Evolutionary conservation across 2,888 invertebrate species (phyloP).

Genomic region (Caenorhabditis plicata): DNA sequence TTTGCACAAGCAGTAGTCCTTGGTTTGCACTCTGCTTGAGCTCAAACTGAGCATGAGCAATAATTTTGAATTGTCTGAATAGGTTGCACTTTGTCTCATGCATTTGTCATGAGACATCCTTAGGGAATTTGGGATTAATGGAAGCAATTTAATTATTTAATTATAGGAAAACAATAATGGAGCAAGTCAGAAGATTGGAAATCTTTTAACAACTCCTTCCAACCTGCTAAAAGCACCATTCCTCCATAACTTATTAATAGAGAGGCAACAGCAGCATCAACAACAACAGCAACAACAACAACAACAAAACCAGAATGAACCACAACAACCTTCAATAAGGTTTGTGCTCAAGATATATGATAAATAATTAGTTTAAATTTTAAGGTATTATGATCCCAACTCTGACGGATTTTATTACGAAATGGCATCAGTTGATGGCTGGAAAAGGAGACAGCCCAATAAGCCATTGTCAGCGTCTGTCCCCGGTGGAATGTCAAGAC

Average conservation of each 20-base stretch:
- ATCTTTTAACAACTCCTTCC: no score
- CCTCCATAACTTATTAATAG: no score
- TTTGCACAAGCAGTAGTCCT: conserved; percentile 23
- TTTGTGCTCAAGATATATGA: neutral
- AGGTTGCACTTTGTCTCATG: no score
- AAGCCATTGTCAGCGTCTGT: conserved; percentile 32
- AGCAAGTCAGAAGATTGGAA: no score
- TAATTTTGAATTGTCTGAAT: no score
- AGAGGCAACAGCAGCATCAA: conserved; percentile 8
- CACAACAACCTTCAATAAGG: conserved; percentile 5
- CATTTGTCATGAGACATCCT: no score
- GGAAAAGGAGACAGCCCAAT: conserved; percentile 49
- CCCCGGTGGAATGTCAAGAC: conserved; percentile 19
- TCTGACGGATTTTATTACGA: conserved; percentile 64
- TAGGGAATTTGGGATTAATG: no score
- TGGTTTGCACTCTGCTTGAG: conserved; percentile 12
- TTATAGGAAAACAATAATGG: no score
- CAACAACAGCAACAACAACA: conserved; percentile 12
- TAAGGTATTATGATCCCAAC: conserved; percentile 58
- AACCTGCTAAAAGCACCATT: no score
- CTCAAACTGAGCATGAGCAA: no score
- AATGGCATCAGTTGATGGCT: conserved; percentile 64
- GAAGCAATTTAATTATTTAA: no score
- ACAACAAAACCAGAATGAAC: conserved; percentile 1
- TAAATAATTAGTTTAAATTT: conserved; percentile 5